phyloP scores from a whole-genome alignment of 2,888 invertebrate species.

The Trissolcus brochymenae region DNA sequence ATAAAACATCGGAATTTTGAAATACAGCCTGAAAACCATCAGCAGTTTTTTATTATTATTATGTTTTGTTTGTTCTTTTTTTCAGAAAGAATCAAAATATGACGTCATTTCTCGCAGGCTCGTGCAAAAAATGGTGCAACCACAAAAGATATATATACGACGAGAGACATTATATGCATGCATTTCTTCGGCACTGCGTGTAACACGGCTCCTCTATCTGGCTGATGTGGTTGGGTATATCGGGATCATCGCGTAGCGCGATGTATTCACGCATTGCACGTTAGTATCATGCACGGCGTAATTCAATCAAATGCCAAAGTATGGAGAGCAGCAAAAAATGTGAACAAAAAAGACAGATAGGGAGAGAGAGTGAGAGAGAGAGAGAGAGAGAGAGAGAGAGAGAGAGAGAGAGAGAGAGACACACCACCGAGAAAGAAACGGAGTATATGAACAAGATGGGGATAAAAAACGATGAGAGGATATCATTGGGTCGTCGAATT shows the following conservation, averaged over 20 bases:
- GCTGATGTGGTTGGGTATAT: conserved; percentile 24
- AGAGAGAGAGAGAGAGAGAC: neutral
- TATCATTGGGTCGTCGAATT: conserved; percentile 67
- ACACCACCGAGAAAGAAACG: neutral
- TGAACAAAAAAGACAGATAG: neutral
- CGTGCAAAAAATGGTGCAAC: too few species aligned
- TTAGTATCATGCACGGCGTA: conserved; percentile 59
- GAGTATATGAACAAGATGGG: conserved; percentile 24
- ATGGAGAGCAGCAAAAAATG: conserved; percentile 59
- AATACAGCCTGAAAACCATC: too few species aligned
- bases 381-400: too few species aligned
- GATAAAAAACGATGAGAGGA: conserved; percentile 61
- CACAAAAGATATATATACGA: conserved; percentile 45
- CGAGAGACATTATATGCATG: conserved; percentile 14
- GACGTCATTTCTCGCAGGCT: too few species aligned
- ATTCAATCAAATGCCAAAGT: conserved; percentile 74
- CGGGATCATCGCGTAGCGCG: conserved; percentile 38
- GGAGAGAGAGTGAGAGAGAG: neutral
- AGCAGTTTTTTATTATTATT: too few species aligned
- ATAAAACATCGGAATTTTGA: too few species aligned
- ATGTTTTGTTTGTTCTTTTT: too few species aligned
- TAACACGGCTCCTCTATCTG: conserved; percentile 18
- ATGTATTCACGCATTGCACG: conserved; percentile 35
- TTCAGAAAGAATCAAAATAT: too few species aligned
- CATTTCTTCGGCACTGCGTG: neutral